Conservation (phyloP, 1,140 invertebrate genomes). For the Arctopsyche grandis region DNA sequence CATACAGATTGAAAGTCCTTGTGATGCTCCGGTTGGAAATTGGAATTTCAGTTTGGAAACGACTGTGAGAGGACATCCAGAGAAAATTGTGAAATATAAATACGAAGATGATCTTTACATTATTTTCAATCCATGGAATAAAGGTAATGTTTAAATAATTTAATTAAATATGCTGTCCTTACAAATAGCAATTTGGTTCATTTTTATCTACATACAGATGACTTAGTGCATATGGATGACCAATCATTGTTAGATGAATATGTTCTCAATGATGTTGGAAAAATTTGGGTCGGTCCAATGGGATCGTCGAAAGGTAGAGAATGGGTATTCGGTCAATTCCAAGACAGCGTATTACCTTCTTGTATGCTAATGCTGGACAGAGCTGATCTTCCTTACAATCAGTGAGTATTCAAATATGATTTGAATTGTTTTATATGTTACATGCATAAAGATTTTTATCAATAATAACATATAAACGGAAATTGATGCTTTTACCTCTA, state of each 20-base stretch:
- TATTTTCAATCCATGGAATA: slow-evolving; percentile 86
- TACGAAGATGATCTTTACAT: slow-evolving; percentile 75
- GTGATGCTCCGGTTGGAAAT: slow-evolving; percentile 69
- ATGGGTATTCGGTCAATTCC: slow-evolving; percentile 81
- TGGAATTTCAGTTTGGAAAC: slow-evolving; percentile 73
- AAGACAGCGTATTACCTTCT: slow-evolving; percentile 70
- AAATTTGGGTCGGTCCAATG: slow-evolving; percentile 78
- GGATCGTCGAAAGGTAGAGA: slow-evolving; percentile 70
- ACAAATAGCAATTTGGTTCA: not conserved
- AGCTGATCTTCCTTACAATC: slow-evolving; percentile 66
- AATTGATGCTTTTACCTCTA: too few relatives aligned
- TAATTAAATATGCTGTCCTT: not conserved
- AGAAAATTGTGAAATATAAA: slow-evolving; percentile 59
- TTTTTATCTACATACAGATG: slow-evolving; percentile 62
- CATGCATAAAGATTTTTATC: slow-evolving; percentile 1
- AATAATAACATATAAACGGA: too few relatives aligned
- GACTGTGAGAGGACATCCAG: slow-evolving; percentile 57
- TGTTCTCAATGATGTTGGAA: slow-evolving; percentile 76
- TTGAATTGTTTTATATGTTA: too few relatives aligned
- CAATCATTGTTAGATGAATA: slow-evolving; percentile 73
- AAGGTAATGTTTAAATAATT: slow-evolving; percentile 65
- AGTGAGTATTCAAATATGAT: slow-evolving; percentile 61
- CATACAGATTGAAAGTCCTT: slow-evolving; percentile 70
- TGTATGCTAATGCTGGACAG: slow-evolving; percentile 71
- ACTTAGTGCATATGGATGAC: slow-evolving; percentile 75